Base-by-base conservation (phyloP, 2,113 vertebrate genomes). In the Hydrolagus affinis region DNA sequence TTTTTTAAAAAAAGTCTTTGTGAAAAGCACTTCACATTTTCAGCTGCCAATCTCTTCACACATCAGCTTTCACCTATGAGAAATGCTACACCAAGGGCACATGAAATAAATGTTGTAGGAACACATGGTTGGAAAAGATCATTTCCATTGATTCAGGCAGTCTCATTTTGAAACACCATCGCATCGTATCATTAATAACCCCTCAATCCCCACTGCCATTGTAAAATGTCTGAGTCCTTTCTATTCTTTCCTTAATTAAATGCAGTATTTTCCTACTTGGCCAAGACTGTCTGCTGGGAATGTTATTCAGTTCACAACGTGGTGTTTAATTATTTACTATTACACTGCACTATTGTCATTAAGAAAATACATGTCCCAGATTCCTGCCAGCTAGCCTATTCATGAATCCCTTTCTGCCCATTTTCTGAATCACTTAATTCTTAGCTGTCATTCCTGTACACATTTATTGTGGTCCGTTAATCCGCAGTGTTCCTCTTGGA, bases 261-360 rank as follows among this genome's bases (percentile, higher is more conserved):
- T 59, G 56, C 60, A 77, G 25, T 60, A 12, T 60, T 59, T 60
- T 56, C 73, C 60, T 23, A 12, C 56, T 60, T 77, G n/a, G 44
- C 7, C 57, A 21, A 76, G 44, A 57, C n/a, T 11, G 17, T 11
- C 74, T 32, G 44, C 74, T 76, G 74, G 74, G 21, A 17, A n/a
- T 15, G 73, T 56, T 75, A 75, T 75, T 75, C 73, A 75, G 56
- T 75, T 44, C 56, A 17, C 11, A 76, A n/a, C 32, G 44, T n/a
- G 74, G 19, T 76, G n/a, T 19, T 76, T n/a, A 76, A 76, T 76
- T 76, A 76, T 76, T 76, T 57, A 77, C 75, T 77, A 77, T 25
- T 60, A 60, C n/a, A 77, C 23, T 77, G 17, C 57, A 77, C 75
- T 21, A 77, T n/a, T 60, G 75, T 21, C 59, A 21, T 77, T 25